These are phyloP conservation scores for Sciurus carolinensis DNA, from an alignment of 2,797 vertebrate genomes.

Conservation along the genomic window DNA sequence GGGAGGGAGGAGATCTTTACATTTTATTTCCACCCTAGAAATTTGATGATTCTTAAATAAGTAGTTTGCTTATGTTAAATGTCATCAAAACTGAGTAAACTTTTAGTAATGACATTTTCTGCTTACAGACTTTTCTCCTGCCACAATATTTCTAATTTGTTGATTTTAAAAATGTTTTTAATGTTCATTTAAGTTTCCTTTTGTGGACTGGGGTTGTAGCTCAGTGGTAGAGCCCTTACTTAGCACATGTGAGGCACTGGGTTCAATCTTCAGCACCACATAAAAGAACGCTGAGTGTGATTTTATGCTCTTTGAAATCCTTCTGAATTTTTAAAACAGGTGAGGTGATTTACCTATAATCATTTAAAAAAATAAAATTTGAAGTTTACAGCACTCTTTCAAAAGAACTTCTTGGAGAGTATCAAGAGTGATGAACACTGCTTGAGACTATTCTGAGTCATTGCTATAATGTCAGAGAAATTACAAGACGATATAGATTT, in stretches of 20 bases:
- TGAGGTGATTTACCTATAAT: conserved; percentile 38
- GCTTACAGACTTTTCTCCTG: not conserved
- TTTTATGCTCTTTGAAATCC: conserved; percentile 55
- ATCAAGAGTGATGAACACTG: not conserved
- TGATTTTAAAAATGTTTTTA: not conserved
- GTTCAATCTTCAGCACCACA: too few species aligned
- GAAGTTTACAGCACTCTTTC: conserved; percentile 40
- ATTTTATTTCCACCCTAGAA: conserved; percentile 15
- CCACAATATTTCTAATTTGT: conserved; percentile 17
- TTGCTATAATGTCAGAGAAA: conserved; percentile 5
- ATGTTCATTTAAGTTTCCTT: conserved; percentile 16
- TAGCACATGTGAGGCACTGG: too few species aligned
- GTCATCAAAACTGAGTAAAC: not conserved
- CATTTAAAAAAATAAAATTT: conserved; percentile 49
- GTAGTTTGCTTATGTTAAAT: not conserved
- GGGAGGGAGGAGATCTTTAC: not conserved
- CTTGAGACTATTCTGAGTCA: conserved; percentile 32
- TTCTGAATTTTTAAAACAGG: conserved; percentile 41
- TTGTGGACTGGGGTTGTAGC: too few species aligned
- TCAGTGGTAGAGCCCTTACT: too few species aligned
- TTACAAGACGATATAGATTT: conserved; percentile 48
- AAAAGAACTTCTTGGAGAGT: conserved; percentile 48
- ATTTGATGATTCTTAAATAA: conserved; percentile 14
- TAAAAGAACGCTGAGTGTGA: not conserved
- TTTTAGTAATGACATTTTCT: conserved; percentile 45